phyloP scores from a whole-genome alignment of 2,113 vertebrate species.

The Solenodon paradoxus region DNA sequence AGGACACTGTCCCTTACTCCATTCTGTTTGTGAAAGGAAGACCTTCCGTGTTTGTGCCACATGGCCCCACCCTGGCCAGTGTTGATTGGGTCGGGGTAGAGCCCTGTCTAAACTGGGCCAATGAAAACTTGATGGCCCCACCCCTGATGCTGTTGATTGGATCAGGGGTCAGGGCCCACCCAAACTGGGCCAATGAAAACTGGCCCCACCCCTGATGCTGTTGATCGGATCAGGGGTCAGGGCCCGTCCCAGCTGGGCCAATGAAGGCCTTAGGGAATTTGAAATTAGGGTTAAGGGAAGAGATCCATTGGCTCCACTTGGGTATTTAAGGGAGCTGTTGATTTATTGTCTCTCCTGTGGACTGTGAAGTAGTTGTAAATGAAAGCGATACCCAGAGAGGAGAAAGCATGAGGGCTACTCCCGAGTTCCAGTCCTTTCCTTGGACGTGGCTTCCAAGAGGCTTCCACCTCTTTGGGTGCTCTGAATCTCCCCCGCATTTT shows the following conservation, averaged over 20 bases:
- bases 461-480: neutral
- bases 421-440: neutral
- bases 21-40: rapidly evolving
- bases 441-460: neutral
- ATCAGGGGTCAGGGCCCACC: too few relatives aligned
- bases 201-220: neutral
- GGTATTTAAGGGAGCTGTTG: too few relatives aligned
- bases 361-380: neutral
- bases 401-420: neutral
- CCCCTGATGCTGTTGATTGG: neutral
- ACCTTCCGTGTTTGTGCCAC: neutral
- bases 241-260: too few relatives aligned
- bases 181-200: neutral
- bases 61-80: rapidly evolving
- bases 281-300: neutral
- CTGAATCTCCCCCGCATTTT: neutral
- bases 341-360: neutral
- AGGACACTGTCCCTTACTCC: rapidly evolving
- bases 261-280: neutral
- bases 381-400: neutral
- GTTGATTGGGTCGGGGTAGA: neutral
- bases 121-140: neutral
- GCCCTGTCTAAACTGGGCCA: neutral
- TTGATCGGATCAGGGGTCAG: neutral
- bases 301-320: neutral